Base-by-base conservation (phyloP, 2,888 invertebrate genomes). In the Erpobdella octoculata region DNA sequence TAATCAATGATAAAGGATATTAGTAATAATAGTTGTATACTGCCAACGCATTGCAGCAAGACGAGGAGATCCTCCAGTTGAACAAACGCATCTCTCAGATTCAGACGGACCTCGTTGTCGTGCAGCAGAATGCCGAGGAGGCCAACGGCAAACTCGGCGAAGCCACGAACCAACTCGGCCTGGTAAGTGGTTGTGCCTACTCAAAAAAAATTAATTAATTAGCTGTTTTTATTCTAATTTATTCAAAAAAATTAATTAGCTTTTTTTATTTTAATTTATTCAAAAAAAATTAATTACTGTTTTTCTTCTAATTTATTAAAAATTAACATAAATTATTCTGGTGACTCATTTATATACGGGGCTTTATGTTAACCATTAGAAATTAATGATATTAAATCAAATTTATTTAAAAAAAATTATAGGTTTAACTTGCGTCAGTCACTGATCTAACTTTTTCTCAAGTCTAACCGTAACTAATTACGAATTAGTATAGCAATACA, bases 1-100 rank as follows among this genome's bases (percentile, higher is more conserved):
- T n/a, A n/a, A n/a, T n/a, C n/a, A n/a, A n/a, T n/a, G n/a, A n/a
- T n/a, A n/a, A n/a, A n/a, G n/a, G n/a, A n/a, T n/a, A n/a, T n/a
- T n/a, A n/a, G n/a, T n/a, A n/a, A n/a, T n/a, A n/a, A n/a, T n/a
- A n/a, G n/a, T n/a, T n/a, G n/a, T n/a, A n/a, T n/a, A n/a, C n/a
- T n/a, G n/a, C n/a, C n/a, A n/a, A n/a, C n/a, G n/a, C n/a, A n/a
- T n/a, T 46, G 9, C 59, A 72, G 72, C 68, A 72, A 37, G 72
- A 69, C 9, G 72, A 72, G 61, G 72, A 72, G 48, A 38, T 69
- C 68, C 37, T 69, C 62, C 58, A 61, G 35, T 58, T 72, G 62
- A 31, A 61, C 35, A 72, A 72, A 41, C 41, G 72, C 36, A 72
- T 68, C 35, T 9, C 25, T 25, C 72, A 72, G 46, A 72, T 72